Conservation (phyloP, 1,140 invertebrate species). For the Drosophila takahashii region DNA sequence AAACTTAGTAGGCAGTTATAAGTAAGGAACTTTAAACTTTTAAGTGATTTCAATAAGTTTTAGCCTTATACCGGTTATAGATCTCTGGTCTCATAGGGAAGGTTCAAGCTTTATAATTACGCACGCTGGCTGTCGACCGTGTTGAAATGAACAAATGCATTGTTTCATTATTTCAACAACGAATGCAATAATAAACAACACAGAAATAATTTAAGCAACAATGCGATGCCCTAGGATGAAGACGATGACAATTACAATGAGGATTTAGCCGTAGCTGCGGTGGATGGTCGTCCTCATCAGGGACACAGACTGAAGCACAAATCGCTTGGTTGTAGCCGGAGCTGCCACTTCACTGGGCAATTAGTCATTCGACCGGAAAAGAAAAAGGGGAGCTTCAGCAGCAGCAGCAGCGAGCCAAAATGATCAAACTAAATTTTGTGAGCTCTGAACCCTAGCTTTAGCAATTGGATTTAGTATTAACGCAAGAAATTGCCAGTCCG, state of each 20-base stretch:
- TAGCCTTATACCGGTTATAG: background rate
- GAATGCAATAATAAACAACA: constrained; percentile 64
- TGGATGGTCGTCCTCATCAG: constrained; percentile 63
- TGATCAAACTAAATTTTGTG: constrained; percentile 57
- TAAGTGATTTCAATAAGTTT: background rate
- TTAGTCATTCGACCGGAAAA: constrained; percentile 72
- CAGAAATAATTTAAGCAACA: constrained; percentile 67
- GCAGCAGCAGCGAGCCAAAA: constrained; percentile 34
- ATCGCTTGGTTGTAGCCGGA: constrained; percentile 34
- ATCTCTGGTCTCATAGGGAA: background rate
- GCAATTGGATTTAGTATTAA: constrained; percentile 36
- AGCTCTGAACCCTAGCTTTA: constrained; percentile 50
- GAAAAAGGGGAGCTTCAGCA: constrained; percentile 71
- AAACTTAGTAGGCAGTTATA: background rate
- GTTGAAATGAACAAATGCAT: constrained; percentile 42
- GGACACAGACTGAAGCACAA: constrained; percentile 16
- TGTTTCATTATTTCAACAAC: constrained; percentile 51
- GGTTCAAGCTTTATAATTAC: constrained; percentile 4
- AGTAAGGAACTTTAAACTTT: background rate
- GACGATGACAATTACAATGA: constrained; percentile 71
- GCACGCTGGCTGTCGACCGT: background rate
- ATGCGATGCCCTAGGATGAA: constrained; percentile 50
- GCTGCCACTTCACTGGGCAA: constrained; percentile 78
- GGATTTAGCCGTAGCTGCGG: constrained; percentile 55
- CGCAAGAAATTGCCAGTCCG: constrained; percentile 13